Evolutionary conservation across 2,113 vertebrate species (phyloP).

Genomic region (Sceloporus undulatus): DNA sequence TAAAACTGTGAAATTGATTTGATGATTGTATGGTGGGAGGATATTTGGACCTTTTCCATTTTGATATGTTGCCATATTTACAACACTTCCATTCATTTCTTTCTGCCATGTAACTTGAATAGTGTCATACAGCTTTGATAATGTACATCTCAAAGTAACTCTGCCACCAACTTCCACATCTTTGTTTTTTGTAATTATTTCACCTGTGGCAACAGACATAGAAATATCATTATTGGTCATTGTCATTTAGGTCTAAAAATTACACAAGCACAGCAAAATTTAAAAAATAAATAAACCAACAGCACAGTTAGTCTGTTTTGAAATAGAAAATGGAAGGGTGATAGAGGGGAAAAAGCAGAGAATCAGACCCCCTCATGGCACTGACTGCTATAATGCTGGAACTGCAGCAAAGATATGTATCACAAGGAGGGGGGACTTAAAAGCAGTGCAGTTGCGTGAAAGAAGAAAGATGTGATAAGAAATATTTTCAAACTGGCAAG

Average conservation of each 20-base stretch:
- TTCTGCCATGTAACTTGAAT: constrained; percentile 70
- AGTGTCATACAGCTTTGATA: constrained; percentile 12
- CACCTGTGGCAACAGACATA: constrained; percentile 37
- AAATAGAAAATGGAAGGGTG: background rate
- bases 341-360: too few relatives aligned
- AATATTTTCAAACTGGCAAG: too few relatives aligned
- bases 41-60: background rate
- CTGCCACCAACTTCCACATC: background rate
- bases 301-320: too few relatives aligned
- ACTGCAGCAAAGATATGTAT: too few relatives aligned
- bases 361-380: too few relatives aligned
- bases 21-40: constrained; percentile 31
- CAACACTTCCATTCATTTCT: background rate
- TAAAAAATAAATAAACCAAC: too few relatives aligned
- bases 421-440: too few relatives aligned
- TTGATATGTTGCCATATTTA: constrained; percentile 61
- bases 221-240: background rate
- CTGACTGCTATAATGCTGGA: too few relatives aligned
- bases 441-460: too few relatives aligned
- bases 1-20: constrained; percentile 59
- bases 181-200: background rate
- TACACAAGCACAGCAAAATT: background rate
- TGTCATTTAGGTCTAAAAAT: background rate
- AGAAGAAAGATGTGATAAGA: too few relatives aligned
- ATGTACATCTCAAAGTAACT: constrained; percentile 53